Evolutionary conservation across 2,797 vertebrate species (phyloP), one percentile per base, ranked within the genome.

Genomic region (Enteromius argenteus): DNA sequence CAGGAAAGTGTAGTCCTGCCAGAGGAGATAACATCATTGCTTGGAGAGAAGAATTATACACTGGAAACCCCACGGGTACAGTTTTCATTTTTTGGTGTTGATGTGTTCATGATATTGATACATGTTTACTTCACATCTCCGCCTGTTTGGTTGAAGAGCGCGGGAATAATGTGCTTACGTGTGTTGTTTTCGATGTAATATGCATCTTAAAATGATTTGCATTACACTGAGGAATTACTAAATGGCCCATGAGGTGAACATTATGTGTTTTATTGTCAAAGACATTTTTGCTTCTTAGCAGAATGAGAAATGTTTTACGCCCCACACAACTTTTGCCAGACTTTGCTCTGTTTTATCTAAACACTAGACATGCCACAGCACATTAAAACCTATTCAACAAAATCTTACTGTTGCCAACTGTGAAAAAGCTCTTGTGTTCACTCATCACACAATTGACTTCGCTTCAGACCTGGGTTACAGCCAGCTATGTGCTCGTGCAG

Each of bases 161-260:
- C 9, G 11, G 6, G 4, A 17, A 69, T 21, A 30, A 3, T 69
- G 1, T 5, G 9, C 10, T 66, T 35, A 35, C 56, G 69, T 89
- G 84, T 68, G 85, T 85, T 90, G 89, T 88, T 92, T 94, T 94
- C 92, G 92, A 94, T 94, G 91, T 91, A 93, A 95, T 93, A 91
- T 93, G 88, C 91, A 88, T 79, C 82, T 86, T 60, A 91, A 92
- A 83, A 89, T 89, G 79, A 83, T 87, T 81, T 86, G 89, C 86
- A 90, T 92, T 89, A 89, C 83, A 89, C 81, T 87, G 87, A 85
- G 87, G 87, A 85, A 90, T 89, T 87, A 90, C 86, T 92, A 88
- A 87, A 85, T 84, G 85, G 72, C 83, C 80, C 85, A 69, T 49
- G 84, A 79, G 14, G 72, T 81, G 13, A 23, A 67, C 60, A 83